Evolutionary conservation across 2,113 vertebrate species (phyloP).

Genomic region (Brevimyrus niger): DNA sequence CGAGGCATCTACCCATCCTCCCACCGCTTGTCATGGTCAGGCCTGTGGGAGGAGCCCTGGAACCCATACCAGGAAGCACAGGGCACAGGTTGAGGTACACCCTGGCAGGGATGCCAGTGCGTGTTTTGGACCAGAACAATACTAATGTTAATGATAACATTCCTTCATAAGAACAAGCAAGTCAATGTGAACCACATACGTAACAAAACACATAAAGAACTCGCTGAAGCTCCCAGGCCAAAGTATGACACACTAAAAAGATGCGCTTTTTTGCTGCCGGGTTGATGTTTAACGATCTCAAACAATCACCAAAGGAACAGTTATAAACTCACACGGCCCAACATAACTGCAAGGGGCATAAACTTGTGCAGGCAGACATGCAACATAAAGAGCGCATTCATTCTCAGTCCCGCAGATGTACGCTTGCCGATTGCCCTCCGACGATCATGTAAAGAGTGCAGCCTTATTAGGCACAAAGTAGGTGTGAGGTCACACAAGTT

Average conservation of each 20-base stretch:
- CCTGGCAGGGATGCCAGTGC: not conserved
- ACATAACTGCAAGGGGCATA: constrained; percentile 12
- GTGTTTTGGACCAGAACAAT: not conserved
- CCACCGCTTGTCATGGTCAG: not conserved
- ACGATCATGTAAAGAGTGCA: constrained; percentile 23
- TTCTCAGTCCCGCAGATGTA: not conserved
- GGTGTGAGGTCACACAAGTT: constrained; percentile 33
- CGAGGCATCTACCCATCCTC: not conserved
- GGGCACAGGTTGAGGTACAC: not conserved
- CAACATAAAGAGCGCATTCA: constrained; percentile 19
- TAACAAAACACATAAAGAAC: not conserved
- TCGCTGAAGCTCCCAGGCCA: not conserved
- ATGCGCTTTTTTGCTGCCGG: not conserved
- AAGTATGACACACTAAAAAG: not conserved
- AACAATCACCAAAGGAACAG: not conserved
- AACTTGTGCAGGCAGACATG: not conserved
- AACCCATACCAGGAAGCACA: not conserved
- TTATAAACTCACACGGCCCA: not conserved
- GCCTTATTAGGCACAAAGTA: constrained; percentile 26
- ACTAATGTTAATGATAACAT: not conserved
- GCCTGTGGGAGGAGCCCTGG: not conserved
- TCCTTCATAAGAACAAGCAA: not conserved
- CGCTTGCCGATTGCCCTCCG: not conserved
- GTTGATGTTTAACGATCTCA: not conserved
- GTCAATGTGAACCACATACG: not conserved